These are phyloP conservation scores for Thinocorus orbignyianus DNA, from an alignment of 2,113 vertebrate species.

Conservation along the genomic window DNA sequence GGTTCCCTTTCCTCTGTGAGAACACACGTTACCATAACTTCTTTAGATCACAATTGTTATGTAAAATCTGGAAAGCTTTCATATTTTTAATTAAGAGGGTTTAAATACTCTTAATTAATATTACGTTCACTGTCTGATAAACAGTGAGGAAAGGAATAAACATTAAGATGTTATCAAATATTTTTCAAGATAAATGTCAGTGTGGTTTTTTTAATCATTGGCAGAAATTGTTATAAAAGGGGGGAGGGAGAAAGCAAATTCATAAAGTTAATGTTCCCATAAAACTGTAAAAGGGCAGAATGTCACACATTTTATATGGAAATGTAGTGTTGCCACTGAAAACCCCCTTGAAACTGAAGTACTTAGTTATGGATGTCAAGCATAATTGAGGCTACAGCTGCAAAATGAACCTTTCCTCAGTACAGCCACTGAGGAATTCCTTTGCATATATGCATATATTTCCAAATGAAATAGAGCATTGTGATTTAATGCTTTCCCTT, in stretches of 20 bases:
- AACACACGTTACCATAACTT: neutral
- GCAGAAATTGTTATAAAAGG: neutral
- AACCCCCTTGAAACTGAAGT: slow-evolving; percentile 18
- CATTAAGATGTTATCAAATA: neutral
- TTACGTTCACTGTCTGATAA: neutral
- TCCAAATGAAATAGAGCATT: slow-evolving; percentile 38
- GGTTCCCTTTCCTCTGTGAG: neutral
- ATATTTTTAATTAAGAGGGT: neutral
- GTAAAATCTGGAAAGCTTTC: neutral
- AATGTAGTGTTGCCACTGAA: slow-evolving; percentile 1
- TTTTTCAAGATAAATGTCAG: neutral
- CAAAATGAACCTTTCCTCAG: slow-evolving; percentile 46
- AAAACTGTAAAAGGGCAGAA: slow-evolving; percentile 15
- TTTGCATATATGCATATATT: slow-evolving; percentile 53
- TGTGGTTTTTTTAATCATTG: neutral
- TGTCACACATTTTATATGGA: slow-evolving; percentile 38
- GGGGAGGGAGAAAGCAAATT: neutral
- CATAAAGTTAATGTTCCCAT: slow-evolving; percentile 28
- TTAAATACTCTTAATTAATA: neutral
- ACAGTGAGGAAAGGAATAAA: neutral
- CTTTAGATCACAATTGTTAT: neutral
- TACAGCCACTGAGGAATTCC: slow-evolving; percentile 21
- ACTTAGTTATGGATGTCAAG: slow-evolving; percentile 35
- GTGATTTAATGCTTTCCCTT: slow-evolving; percentile 41
- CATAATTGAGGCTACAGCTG: slow-evolving; percentile 46